These are phyloP conservation scores for Protophormia terraenovae DNA, from an alignment of 2,888 invertebrate genomes.

Conservation along the genomic window DNA sequence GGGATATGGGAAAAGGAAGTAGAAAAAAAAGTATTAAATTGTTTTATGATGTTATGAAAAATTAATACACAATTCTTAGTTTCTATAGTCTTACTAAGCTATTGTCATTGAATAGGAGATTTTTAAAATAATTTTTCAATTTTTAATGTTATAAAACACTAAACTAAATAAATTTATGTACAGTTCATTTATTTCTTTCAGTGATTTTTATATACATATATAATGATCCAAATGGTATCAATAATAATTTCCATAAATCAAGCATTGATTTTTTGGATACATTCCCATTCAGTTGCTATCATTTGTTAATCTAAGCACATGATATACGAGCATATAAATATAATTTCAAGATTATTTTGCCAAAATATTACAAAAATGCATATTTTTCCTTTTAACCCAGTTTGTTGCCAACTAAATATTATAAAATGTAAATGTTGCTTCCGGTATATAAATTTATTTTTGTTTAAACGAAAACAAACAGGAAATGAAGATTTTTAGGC, in stretches of 20 bases:
- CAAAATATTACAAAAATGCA: constrained; percentile 14
- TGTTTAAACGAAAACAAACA: background rate
- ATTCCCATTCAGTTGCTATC: constrained; percentile 8
- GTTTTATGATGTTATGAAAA: no score
- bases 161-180: no score
- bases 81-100: no score
- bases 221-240: background rate
- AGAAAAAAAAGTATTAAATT: background rate
- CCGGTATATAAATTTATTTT: background rate
- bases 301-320: constrained; percentile 26
- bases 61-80: no score
- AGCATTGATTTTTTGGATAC: background rate
- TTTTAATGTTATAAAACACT: no score
- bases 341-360: constrained; percentile 29
- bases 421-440: constrained; percentile 15
- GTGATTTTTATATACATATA: no score
- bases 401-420: constrained; percentile 16
- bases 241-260: no score
- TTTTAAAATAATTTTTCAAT: no score
- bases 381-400: background rate
- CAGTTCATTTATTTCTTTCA: no score
- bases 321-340: constrained; percentile 34
- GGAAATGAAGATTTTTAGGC: background rate
- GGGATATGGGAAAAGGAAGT: background rate
- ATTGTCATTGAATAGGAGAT: no score